Percentiles rank a stretch among this genome's conserved stretches.
These are phyloP conservation scores for Indicator indicator DNA, from an alignment of 2,113 vertebrate species.

Conservation along the genomic window DNA sequence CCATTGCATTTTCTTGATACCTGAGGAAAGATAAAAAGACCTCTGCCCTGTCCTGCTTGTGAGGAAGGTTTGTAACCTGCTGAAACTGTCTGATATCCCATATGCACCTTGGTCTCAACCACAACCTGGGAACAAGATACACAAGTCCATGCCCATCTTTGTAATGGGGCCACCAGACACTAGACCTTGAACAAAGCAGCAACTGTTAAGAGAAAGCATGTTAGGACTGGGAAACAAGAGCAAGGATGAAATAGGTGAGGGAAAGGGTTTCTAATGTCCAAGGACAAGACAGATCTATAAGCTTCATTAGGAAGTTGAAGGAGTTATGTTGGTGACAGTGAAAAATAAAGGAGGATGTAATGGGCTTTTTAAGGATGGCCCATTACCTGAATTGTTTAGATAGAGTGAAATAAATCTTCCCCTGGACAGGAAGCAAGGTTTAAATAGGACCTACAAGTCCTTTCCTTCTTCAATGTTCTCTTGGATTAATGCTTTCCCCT, in stretches of 20 bases:
- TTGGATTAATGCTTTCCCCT: neutral
- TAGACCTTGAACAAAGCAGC: neutral
- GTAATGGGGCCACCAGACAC: neutral
- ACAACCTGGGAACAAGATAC: neutral
- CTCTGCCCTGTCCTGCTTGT: neutral
- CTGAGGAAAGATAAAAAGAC: neutral
- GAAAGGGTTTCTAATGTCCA: neutral
- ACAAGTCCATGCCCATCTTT: neutral
- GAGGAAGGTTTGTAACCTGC: neutral
- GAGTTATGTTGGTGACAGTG: neutral
- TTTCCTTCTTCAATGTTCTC: neutral
- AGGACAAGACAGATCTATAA: neutral
- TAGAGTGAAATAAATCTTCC: neutral
- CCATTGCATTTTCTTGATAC: neutral
- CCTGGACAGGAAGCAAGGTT: neutral
- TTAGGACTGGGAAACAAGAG: neutral
- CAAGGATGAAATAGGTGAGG: neutral
- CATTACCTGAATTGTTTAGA: neutral
- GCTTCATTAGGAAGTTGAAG: accelerated
- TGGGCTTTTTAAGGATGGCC: neutral
- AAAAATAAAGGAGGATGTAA: neutral
- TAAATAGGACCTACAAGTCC: neutral
- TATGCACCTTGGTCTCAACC: neutral
- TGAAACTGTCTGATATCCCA: neutral
- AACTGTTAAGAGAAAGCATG: neutral